Percentiles rank a stretch among this genome's conserved stretches.
Evolutionary conservation across 2,888 invertebrate genomes (phyloP).

Genomic region (Thyatira batis): DNA sequence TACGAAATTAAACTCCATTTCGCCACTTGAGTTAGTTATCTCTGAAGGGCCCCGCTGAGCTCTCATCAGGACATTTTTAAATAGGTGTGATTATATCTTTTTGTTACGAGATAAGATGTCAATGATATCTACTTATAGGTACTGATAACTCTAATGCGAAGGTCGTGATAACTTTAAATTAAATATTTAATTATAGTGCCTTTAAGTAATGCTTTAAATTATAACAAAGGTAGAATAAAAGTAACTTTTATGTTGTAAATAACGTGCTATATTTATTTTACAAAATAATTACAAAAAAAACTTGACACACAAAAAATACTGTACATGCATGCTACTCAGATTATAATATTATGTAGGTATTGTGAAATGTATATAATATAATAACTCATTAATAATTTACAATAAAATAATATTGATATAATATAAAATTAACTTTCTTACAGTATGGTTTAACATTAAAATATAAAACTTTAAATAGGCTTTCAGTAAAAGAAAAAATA

Average conservation of each 20-base stretch:
- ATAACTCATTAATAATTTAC: conserved; percentile 69
- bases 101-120: conserved; percentile 13
- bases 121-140: conserved; percentile 13
- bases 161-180: background rate
- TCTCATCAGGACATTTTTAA: conserved; percentile 34
- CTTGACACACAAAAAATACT: conserved; percentile 76
- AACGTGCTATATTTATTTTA: conserved; percentile 82
- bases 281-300: conserved; percentile 81
- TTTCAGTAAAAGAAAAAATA: conserved; percentile 57
- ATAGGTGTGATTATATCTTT: conserved; percentile 18
- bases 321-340: conserved; percentile 77
- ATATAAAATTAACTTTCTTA: conserved; percentile 60
- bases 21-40: conserved; percentile 51
- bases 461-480: conserved; percentile 59
- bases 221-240: conserved; percentile 29
- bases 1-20: conserved; percentile 51
- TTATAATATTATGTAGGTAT: no score
- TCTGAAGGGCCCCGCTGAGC: conserved; percentile 48
- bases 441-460: conserved; percentile 57
- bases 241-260: conserved; percentile 67
- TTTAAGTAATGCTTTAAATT: background rate
- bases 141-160: background rate
- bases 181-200: background rate
- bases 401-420: conserved; percentile 56
- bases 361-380: conserved; percentile 52